A percentile compares a stretch with the other conserved stretches of the same genome.
Evolutionary conservation across 2,888 invertebrate species (phyloP).

Genomic region (Merodon equestris): DNA sequence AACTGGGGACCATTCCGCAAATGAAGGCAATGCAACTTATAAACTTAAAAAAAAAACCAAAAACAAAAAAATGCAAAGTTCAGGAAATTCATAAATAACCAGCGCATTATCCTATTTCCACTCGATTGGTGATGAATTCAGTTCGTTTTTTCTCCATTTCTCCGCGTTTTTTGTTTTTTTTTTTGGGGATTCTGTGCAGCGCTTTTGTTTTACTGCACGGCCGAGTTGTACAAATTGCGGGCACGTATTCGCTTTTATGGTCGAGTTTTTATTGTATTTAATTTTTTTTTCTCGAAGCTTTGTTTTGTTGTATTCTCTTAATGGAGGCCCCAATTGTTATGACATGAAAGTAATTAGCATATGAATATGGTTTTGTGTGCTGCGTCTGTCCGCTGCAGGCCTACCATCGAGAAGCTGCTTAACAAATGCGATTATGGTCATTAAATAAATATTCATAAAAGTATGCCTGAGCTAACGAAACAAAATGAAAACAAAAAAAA

Average conservation of each 20-base stretch:
- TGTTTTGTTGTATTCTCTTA: slow-evolving; percentile 49
- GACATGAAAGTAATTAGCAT: slow-evolving; percentile 65
- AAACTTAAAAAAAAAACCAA: neutral
- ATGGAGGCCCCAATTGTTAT: slow-evolving; percentile 57
- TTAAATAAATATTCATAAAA: slow-evolving; percentile 35
- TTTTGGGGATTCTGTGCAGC: slow-evolving; percentile 8
- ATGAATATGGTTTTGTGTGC: slow-evolving; percentile 41
- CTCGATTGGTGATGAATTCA: slow-evolving; percentile 50
- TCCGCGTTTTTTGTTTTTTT: slow-evolving; percentile 1
- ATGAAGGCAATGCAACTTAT: slow-evolving; percentile 20
- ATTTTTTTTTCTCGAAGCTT: neutral
- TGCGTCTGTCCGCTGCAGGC: slow-evolving; percentile 1
- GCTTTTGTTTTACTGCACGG: slow-evolving; percentile 1
- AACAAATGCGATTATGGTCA: slow-evolving; percentile 53
- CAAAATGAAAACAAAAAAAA: no score
- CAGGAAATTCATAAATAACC: slow-evolving; percentile 64
- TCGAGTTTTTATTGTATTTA: neutral
- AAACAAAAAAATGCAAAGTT: slow-evolving; percentile 50
- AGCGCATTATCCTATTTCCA: slow-evolving; percentile 65
- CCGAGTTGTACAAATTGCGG: slow-evolving; percentile 48
- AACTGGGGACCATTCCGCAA: slow-evolving; percentile 24
- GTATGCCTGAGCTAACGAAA: no score
- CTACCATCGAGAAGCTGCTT: slow-evolving; percentile 22
- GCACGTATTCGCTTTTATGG: slow-evolving; percentile 51
- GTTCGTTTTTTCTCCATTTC: slow-evolving; percentile 16